phyloP scores from a whole-genome alignment of 2,797 vertebrate genomes.

The Hyperoplus lanceolatus region DNA sequence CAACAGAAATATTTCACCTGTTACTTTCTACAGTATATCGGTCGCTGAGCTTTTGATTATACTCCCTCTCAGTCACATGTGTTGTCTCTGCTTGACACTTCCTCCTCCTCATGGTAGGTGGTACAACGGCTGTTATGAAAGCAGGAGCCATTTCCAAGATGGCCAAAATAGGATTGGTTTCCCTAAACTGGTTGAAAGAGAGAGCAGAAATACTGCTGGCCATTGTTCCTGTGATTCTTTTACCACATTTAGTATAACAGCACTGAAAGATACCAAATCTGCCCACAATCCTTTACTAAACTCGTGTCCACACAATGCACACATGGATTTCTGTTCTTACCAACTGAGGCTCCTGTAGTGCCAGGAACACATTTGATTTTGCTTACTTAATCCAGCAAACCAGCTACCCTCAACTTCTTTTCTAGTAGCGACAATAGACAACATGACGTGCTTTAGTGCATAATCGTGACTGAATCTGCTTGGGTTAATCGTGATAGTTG shows the following conservation, averaged over 20 bases:
- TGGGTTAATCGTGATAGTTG: slow-evolving; percentile 17
- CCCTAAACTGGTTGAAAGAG: slow-evolving; percentile 40
- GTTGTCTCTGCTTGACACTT: slow-evolving; percentile 83
- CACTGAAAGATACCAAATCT: slow-evolving; percentile 3
- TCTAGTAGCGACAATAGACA: background rate
- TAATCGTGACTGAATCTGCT: slow-evolving; percentile 2
- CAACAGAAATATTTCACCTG: slow-evolving; percentile 31
- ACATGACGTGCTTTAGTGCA: background rate
- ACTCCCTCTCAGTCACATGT: slow-evolving; percentile 73
- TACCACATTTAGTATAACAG: slow-evolving; percentile 4
- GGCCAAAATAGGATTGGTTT: slow-evolving; percentile 48
- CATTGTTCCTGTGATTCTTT: background rate
- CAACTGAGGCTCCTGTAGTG: slow-evolving; percentile 3
- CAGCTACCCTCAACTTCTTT: background rate
- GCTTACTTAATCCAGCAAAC: background rate
- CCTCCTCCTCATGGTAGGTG: slow-evolving; percentile 74
- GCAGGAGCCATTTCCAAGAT: slow-evolving; percentile 64
- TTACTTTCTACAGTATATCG: slow-evolving; percentile 31
- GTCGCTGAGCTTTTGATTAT: slow-evolving; percentile 49
- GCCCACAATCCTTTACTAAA: background rate
- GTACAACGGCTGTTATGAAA: slow-evolving; percentile 77
- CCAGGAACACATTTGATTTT: slow-evolving; percentile 7
- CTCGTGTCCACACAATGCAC: background rate
- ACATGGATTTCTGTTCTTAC: background rate
- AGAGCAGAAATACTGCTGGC: slow-evolving; percentile 33